Evolutionary conservation across 2,797 vertebrate genomes (phyloP), one percentile per base, ranked within the genome.

Genomic region (Ctenopoma kingsleyae): DNA sequence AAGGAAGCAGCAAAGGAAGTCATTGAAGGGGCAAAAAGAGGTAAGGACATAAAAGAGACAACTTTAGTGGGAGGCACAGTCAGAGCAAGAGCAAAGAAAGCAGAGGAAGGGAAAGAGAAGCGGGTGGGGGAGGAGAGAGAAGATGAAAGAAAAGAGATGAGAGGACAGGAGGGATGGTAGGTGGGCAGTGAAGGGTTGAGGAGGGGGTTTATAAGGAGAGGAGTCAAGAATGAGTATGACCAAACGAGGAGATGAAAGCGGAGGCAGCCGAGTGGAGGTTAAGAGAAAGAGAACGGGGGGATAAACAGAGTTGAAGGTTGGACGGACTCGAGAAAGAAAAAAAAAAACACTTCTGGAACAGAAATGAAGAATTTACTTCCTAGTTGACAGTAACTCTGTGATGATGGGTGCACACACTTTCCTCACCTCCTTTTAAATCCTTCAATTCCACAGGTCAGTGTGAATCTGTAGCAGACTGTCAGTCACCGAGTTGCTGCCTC

Each of bases 381-480:
- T 22, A 20, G 51, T 69, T 64, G 67, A 69, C 51, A n/a, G 62
- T 68, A 59, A 59, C 71, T 74, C 55, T 52, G 50, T 36, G 57
- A 68, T 70, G 86, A 84, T 55, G 76, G 54, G 35, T 46, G 76
- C 64, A 64, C 27, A 60, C 57, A 6, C 48, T 68, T 49, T 57
- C 65, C 57, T 83, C 75, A 65, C 62, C 70, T 76, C 63, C 68
- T 32, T 65, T 57, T 60, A 78, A 82, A 80, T 72, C 81, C 71
- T 65, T 61, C 71, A 74, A 46, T 70, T 80, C 67, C 51, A 62
- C 53, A 46, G 83, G 81, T 80, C 76, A 61, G 23, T n/a, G 70
- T 62, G 47, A 46, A 52, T 47, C 63, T 22, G 52, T 15, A 41
- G 50, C 60, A 8, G 38, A 6, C 75, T 77, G 83, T 76, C 81